Evolutionary conservation across 1,140 invertebrate genomes (phyloP).

Genomic region (Palaemon carinicauda): DNA sequence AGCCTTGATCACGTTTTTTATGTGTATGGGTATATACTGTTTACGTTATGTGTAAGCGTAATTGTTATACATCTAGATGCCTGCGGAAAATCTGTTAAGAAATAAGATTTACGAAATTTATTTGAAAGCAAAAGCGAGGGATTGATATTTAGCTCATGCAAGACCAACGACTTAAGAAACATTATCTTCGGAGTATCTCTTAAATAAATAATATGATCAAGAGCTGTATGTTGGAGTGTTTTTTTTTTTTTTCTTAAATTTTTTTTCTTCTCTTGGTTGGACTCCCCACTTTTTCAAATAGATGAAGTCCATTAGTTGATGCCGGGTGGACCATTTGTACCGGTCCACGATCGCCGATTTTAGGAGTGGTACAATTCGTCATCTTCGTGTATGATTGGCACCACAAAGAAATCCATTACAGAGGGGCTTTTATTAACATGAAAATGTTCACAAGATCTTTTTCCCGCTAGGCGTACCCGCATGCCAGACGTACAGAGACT

Average conservation of each 20-base stretch:
- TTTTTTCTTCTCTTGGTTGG: slow-evolving; percentile 48
- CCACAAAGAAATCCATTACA: slow-evolving; percentile 60
- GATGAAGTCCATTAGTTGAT: slow-evolving; percentile 58
- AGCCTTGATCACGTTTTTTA: no score
- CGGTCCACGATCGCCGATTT: slow-evolving; percentile 58
- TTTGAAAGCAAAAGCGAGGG: neutral
- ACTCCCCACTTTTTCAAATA: slow-evolving; percentile 57
- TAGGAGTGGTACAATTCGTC: slow-evolving; percentile 57
- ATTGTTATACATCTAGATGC: no score
- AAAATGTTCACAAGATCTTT: slow-evolving; percentile 57
- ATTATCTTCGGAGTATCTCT: slow-evolving; percentile 32
- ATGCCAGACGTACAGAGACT: no score
- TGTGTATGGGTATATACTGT: no score
- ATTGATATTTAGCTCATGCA: neutral
- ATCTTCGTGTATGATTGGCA: slow-evolving; percentile 58
- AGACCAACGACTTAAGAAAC: neutral
- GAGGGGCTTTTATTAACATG: slow-evolving; percentile 54
- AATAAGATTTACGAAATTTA: neutral
- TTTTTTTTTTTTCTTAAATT: slow-evolving; percentile 11
- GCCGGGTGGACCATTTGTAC: slow-evolving; percentile 50
- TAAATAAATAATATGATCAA: slow-evolving; percentile 55
- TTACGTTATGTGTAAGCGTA: no score
- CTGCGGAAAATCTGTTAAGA: no score
- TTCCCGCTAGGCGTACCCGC: neutral
- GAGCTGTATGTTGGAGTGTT: slow-evolving; percentile 33